These are phyloP conservation scores for Styela plicata DNA, from an alignment of 23 tunicate species.

Conservation along the genomic window DNA sequence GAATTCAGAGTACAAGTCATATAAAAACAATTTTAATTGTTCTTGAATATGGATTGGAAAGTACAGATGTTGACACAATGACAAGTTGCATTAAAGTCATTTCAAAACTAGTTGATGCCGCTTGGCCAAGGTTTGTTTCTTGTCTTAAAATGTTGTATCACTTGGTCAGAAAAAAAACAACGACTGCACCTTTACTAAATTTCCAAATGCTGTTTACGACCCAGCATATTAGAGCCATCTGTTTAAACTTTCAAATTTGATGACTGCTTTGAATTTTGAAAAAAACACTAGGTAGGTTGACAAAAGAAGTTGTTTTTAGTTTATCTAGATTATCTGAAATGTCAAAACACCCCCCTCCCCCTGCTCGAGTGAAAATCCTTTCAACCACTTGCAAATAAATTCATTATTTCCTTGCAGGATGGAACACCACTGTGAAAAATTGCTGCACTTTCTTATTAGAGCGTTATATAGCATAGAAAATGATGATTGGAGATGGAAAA, in stretches of 20 bases:
- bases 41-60: conserved; percentile 24
- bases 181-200: too few species aligned
- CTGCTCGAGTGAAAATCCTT: too few species aligned
- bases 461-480: conserved; percentile 4
- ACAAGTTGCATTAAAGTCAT: background rate
- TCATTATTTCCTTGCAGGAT: background rate
- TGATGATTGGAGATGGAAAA: conserved; percentile 7
- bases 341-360: too few species aligned
- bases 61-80: conserved; percentile 2
- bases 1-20: conserved; percentile 20
- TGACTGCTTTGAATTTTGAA: too few species aligned
- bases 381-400: background rate
- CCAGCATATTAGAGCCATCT: too few species aligned
- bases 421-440: background rate
- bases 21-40: conserved; percentile 1
- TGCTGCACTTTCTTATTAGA: background rate
- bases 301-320: too few species aligned
- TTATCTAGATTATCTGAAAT: too few species aligned
- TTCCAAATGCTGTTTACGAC: too few species aligned
- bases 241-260: too few species aligned
- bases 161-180: too few species aligned
- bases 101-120: conserved; percentile 15
- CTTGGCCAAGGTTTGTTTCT: conserved; percentile 36
- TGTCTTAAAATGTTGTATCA: too few species aligned
- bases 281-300: too few species aligned